These are phyloP conservation scores for Drosophila emarginata DNA, from an alignment of 2,888 invertebrate species.

Conservation along the genomic window DNA sequence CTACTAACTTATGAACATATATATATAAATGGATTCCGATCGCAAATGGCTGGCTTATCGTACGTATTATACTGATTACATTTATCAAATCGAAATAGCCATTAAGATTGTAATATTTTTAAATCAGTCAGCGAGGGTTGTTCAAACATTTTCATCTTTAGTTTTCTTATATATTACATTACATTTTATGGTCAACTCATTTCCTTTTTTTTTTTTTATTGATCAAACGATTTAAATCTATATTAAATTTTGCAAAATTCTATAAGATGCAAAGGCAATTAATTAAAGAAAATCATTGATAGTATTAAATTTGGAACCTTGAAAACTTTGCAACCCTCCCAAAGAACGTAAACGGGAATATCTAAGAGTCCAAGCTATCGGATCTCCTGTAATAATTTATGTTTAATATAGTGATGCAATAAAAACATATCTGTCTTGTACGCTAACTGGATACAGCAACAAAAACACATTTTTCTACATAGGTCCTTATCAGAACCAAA, in stretches of 20 bases:
- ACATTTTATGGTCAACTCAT: no score
- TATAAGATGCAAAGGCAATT: no score
- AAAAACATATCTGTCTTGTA: neutral
- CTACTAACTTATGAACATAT: neutral
- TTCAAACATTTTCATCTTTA: neutral
- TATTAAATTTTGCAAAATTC: no score
- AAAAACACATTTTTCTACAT: constrained; percentile 1
- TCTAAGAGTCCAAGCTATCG: neutral
- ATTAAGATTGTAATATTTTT: constrained; percentile 1
- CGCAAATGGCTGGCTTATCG: neutral
- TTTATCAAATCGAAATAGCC: constrained; percentile 9
- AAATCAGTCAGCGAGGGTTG: constrained; percentile 1
- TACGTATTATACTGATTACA: neutral
- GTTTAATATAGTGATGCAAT: neutral
- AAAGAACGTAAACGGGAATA: no score
- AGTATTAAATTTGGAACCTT: no score
- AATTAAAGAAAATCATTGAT: no score
- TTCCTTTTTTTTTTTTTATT: no score
- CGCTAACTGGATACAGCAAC: neutral
- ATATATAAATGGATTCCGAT: neutral
- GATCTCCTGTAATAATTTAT: neutral
- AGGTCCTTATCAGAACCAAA: constrained; percentile 24
- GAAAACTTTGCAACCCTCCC: neutral
- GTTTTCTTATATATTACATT: no score
- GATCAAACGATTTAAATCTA: no score